Evolutionary conservation across 1,140 invertebrate genomes (phyloP).

Genomic region (Tachypleus tridentatus): DNA sequence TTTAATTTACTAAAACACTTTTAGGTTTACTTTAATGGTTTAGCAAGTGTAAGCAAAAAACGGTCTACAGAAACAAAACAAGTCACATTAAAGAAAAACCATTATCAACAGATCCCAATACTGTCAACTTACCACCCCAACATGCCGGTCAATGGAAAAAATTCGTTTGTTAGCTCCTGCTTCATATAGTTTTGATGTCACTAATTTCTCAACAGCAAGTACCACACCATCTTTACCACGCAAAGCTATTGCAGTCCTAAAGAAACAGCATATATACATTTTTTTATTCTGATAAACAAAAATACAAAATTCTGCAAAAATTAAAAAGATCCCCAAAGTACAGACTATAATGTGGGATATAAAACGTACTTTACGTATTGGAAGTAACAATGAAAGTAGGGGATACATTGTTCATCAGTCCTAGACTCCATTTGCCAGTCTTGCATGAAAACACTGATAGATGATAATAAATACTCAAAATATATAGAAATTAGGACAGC

Average conservation of each 20-base stretch:
- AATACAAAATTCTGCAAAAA: background rate
- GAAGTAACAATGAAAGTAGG: no score
- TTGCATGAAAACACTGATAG: no score
- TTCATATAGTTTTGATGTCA: slow-evolving; percentile 95
- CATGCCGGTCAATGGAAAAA: slow-evolving; percentile 84
- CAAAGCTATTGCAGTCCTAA: slow-evolving; percentile 80
- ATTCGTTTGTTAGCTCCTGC: slow-evolving; percentile 83
- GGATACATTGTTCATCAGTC: no score
- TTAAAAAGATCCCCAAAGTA: no score
- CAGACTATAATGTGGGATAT: no score
- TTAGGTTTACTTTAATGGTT: no score
- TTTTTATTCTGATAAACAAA: slow-evolving; percentile 8
- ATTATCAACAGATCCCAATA: background rate
- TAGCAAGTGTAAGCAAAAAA: background rate
- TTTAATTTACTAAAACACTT: no score
- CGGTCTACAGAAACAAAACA: slow-evolving; percentile 7
- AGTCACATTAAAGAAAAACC: slow-evolving; percentile 3
- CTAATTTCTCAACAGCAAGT: slow-evolving; percentile 93
- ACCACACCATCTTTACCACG: slow-evolving; percentile 93
- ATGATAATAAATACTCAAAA: no score
- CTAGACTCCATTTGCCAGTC: no score
- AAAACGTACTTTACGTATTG: no score
- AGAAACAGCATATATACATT: slow-evolving; percentile 17
- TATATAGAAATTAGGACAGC: no score
- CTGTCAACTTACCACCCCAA: slow-evolving; percentile 63